These are phyloP conservation scores for Symphodus melops DNA, from an alignment of 2,113 vertebrate genomes.

Conservation along the genomic window DNA sequence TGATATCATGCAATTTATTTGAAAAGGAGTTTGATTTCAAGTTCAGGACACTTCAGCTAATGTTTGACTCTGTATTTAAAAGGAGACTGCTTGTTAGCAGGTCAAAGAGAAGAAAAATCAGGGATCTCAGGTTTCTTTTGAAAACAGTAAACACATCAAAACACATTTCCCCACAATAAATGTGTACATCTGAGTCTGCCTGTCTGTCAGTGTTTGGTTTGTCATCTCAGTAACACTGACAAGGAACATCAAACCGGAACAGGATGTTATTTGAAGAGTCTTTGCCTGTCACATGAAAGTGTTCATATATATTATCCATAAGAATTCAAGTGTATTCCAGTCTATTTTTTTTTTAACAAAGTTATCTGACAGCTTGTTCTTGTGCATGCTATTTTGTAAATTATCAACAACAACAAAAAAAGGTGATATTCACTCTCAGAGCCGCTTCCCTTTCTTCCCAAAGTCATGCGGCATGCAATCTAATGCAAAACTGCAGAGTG, in stretches of 20 bases:
- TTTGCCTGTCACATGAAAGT: constrained; percentile 68
- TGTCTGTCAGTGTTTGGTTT: constrained; percentile 38
- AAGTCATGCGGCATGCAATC: constrained; percentile 43
- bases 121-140: constrained; percentile 65
- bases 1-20: not conserved
- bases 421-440: constrained; percentile 32
- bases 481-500: constrained; percentile 53
- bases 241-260: constrained; percentile 58
- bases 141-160: constrained; percentile 75
- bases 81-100: constrained; percentile 44
- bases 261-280: constrained; percentile 39
- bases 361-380: constrained; percentile 32
- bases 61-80: constrained; percentile 45
- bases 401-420: constrained; percentile 32
- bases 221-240: constrained; percentile 47
- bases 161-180: constrained; percentile 28
- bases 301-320: constrained; percentile 29
- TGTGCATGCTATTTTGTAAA: constrained; percentile 11
- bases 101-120: constrained; percentile 40
- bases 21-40: constrained; percentile 10
- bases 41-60: constrained; percentile 28
- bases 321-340: constrained; percentile 16
- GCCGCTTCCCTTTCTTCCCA: constrained; percentile 33
- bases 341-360: not conserved
- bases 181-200: constrained; percentile 20